These are phyloP conservation scores for Miniopterus natalensis DNA, from an alignment of 2,113 vertebrate genomes.

Conservation along the genomic window DNA sequence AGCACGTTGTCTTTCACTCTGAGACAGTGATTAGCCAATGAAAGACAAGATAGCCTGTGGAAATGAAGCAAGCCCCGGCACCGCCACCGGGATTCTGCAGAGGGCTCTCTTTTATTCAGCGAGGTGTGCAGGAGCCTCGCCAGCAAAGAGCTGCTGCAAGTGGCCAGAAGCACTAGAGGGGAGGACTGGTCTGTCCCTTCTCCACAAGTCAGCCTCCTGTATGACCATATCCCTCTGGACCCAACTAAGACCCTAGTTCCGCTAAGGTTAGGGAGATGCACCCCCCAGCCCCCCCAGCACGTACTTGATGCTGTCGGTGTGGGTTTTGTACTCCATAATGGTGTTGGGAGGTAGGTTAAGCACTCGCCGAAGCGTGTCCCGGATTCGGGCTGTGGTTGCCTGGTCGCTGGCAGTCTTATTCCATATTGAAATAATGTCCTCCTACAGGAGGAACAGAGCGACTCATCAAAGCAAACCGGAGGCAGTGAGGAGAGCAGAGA, in stretches of 20 bases:
- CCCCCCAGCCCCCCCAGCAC: slow-evolving; percentile 79
- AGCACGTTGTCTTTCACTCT: slow-evolving; percentile 71
- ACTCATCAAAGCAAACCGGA: slow-evolving; percentile 49
- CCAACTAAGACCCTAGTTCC: slow-evolving; percentile 52
- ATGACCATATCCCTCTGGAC: slow-evolving; percentile 30
- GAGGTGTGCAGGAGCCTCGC: neutral
- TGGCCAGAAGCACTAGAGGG: slow-evolving; percentile 33
- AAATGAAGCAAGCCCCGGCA: slow-evolving; percentile 52
- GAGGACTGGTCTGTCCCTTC: slow-evolving; percentile 8
- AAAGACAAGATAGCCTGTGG: slow-evolving; percentile 62
- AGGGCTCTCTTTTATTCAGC: neutral
- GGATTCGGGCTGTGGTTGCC: slow-evolving; percentile 92
- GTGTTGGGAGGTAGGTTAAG: slow-evolving; percentile 94
- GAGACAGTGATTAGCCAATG: slow-evolving; percentile 42
- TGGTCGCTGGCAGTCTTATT: slow-evolving; percentile 94
- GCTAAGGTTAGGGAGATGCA: slow-evolving; percentile 69
- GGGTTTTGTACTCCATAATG: slow-evolving; percentile 94
- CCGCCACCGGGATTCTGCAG: slow-evolving; percentile 11
- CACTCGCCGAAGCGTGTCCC: slow-evolving; percentile 91
- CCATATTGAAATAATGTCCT: slow-evolving; percentile 94
- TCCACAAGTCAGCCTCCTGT: neutral
- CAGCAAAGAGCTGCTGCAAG: neutral
- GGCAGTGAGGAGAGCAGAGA: neutral
- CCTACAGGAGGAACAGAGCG: slow-evolving; percentile 80
- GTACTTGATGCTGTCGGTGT: slow-evolving; percentile 94